Evolutionary conservation across 64 coral and sea anemone genomes (phyloP).

Genomic region (Catalaphyllia jardinei): DNA sequence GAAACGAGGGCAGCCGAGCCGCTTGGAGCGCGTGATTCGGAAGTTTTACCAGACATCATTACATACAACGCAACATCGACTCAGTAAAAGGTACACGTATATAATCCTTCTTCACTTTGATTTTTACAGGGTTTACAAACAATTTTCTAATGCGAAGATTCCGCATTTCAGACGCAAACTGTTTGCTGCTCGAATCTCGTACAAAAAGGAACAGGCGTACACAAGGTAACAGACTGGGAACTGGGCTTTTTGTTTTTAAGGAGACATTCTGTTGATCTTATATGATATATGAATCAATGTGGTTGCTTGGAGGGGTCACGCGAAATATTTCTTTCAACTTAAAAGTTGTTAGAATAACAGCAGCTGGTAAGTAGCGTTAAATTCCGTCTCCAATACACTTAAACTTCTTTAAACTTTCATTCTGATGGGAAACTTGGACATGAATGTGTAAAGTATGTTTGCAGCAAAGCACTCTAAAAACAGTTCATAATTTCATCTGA

Average conservation of each 20-base stretch:
- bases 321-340: neutral
- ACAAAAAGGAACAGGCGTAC: neutral
- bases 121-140: neutral
- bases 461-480: too few relatives aligned
- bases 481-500: too few relatives aligned
- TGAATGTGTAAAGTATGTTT: too few relatives aligned
- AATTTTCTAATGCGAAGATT: neutral
- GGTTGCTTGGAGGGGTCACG: neutral
- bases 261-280: neutral
- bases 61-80: neutral
- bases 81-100: neutral
- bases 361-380: neutral
- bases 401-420: neutral
- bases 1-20: slow-evolving; percentile 47
- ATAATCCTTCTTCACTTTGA: neutral
- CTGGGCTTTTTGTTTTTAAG: neutral
- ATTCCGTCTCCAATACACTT: neutral
- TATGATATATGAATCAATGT: neutral
- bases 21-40: neutral
- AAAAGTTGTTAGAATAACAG: neutral
- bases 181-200: neutral
- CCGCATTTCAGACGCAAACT: neutral
- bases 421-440: neutral
- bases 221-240: neutral
- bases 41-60: slow-evolving; percentile 6